These are phyloP conservation scores for Acipenser transmontanus DNA, from an alignment of 2,797 vertebrate genomes.

Conservation along the genomic window DNA sequence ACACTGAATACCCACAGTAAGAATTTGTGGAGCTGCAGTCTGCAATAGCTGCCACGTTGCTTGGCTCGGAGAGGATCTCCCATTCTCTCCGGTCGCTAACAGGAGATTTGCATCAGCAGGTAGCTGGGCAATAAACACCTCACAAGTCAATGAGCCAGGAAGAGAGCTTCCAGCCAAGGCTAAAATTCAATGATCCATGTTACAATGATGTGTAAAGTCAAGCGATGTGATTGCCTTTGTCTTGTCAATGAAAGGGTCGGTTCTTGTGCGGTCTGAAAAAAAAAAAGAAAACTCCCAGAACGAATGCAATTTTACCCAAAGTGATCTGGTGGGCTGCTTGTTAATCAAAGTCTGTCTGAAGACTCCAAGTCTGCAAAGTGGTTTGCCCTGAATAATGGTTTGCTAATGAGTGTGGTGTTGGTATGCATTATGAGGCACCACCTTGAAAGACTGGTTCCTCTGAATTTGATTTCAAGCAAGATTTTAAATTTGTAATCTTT, in stretches of 20 bases:
- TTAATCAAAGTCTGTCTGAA: conserved; percentile 18
- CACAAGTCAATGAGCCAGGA: conserved; percentile 46
- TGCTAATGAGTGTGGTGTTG: not conserved
- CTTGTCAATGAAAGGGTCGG: conserved; percentile 32
- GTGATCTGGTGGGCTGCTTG: conserved; percentile 15
- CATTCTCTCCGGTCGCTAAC: conserved; percentile 31
- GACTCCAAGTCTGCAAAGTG: conserved; percentile 22
- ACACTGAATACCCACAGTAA: conserved; percentile 30
- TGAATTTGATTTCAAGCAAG: too few species aligned
- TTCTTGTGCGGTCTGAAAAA: too few species aligned
- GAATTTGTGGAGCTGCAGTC: conserved; percentile 6
- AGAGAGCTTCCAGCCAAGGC: conserved; percentile 44
- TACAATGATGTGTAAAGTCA: conserved; percentile 42
- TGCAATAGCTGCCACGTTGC: not conserved
- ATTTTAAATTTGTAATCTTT: too few species aligned
- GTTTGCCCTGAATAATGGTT: conserved; percentile 22
- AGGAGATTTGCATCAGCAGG: conserved; percentile 50
- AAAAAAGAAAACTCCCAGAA: not conserved
- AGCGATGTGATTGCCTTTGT: conserved; percentile 47
- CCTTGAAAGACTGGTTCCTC: too few species aligned
- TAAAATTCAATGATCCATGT: conserved; percentile 45
- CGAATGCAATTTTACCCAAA: conserved; percentile 6
- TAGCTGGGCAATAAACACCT: conserved; percentile 45
- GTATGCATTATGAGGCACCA: conserved; percentile 22
- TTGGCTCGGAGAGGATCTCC: conserved; percentile 34